A percentile compares a stretch with the other conserved stretches of the same genome.
phyloP scores from a whole-genome alignment of 2,888 invertebrate species.

The Orthosia gracilis region DNA sequence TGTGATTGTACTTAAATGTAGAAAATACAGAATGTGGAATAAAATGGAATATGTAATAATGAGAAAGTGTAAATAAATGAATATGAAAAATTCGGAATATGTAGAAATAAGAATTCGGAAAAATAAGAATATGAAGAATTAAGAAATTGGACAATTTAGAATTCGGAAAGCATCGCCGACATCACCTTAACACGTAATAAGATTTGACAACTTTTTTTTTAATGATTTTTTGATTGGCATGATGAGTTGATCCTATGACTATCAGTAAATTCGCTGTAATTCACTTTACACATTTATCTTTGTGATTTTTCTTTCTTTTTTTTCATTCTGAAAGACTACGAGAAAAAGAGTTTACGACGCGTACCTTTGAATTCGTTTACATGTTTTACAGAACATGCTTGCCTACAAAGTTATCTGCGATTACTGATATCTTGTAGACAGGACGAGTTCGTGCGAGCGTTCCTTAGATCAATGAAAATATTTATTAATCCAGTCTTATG shows the following conservation, averaged over 20 bases:
- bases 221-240: background rate
- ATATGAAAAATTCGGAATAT: too few species aligned
- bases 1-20: too few species aligned
- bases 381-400: background rate
- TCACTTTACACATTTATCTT: background rate
- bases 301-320: background rate
- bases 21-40: too few species aligned
- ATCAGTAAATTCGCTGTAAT: too few species aligned
- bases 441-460: background rate
- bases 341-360: too few species aligned
- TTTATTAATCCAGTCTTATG: constrained; percentile 21
- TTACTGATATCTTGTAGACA: background rate
- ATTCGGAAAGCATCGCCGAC: too few species aligned
- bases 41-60: too few species aligned
- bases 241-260: background rate
- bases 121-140: too few species aligned
- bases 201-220: background rate
- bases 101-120: too few species aligned
- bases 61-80: too few species aligned
- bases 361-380: background rate
- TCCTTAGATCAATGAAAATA: background rate
- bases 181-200: background rate
- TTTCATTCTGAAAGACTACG: background rate
- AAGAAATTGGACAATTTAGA: too few species aligned
- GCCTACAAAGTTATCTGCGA: background rate